A percentile compares a stretch with the other conserved stretches of the same genome.
Conservation (phyloP, 2,113 vertebrate species). For the Pangasianodon gigas region DNA sequence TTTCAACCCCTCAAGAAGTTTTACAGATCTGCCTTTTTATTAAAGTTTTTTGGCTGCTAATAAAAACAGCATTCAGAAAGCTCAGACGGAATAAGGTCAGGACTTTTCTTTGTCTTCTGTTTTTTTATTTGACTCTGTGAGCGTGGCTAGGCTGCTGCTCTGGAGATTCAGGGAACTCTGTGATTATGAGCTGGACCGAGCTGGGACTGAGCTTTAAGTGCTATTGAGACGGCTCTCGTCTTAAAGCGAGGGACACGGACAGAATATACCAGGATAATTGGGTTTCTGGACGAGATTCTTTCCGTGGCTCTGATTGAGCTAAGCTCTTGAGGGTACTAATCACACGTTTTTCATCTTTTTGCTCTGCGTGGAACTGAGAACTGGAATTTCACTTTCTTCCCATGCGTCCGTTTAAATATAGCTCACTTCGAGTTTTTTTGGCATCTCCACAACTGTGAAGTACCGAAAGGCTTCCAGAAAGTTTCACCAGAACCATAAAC, state of each 20-base stretch:
- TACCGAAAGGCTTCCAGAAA: neutral
- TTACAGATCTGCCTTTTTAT: neutral
- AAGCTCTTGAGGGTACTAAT: slow-evolving; percentile 57
- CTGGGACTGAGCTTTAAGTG: slow-evolving; percentile 49
- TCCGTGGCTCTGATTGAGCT: slow-evolving; percentile 61
- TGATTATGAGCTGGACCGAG: slow-evolving; percentile 47
- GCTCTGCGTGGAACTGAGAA: slow-evolving; percentile 30
- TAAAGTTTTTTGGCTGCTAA: neutral
- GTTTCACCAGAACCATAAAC: neutral
- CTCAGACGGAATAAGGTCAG: neutral
- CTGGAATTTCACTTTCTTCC: slow-evolving; percentile 32
- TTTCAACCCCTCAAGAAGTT: neutral
- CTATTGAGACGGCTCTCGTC: slow-evolving; percentile 61
- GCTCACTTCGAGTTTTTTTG: neutral
- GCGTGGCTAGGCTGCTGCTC: neutral
- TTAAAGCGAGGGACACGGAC: slow-evolving; percentile 52
- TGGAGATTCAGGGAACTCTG: slow-evolving; percentile 15
- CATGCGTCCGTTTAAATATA: slow-evolving; percentile 22
- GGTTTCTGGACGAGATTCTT: slow-evolving; percentile 53
- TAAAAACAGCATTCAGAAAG: neutral
- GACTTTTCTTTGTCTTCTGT: slow-evolving; percentile 13
- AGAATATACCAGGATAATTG: slow-evolving; percentile 55
- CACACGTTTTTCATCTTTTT: slow-evolving; percentile 32
- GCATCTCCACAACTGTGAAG: slow-evolving; percentile 1
- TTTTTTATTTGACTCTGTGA: slow-evolving; percentile 10